Evolutionary conservation across 2,113 vertebrate species (phyloP), one percentile per base, ranked within the genome.

Genomic region (Crypturellus undulatus): DNA sequence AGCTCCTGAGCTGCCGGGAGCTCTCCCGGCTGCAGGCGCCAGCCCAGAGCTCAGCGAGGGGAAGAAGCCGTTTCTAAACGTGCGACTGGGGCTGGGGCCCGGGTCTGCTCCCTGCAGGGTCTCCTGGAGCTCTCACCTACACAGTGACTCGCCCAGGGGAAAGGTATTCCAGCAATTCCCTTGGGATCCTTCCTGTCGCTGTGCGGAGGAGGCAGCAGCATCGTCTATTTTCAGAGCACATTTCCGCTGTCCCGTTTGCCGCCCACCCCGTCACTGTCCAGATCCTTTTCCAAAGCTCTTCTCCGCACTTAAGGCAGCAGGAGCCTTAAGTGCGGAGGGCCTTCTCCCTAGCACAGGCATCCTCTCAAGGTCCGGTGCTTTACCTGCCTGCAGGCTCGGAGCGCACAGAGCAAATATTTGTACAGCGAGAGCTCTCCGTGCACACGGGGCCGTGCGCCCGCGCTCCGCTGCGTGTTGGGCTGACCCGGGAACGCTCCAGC

Each of bases 251-350:
- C 69, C 73, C 36, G 18, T 47, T 81, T 25, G 1, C 71, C 73
- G 43, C 68, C 84, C 51, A 36, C 20, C 0, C 59, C 56, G 40
- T 36, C 1, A 5, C 47, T 76, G 47, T 62, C 73, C 54, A 83
- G 36, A 36, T 64, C n/a, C 36, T 34, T 28, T 84, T 65, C 60
- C 65, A 40, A 52, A 49, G 28, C 58, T 42, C 6, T 49, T 75
- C 3, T 0, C 5, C 6, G 21, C 5, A 15, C 34, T 56, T 45
- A 7, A 28, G 28, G 2, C 4, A 42, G 3, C 11, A 25, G n/a
- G n/a, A n/a, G n/a, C n/a, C n/a, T n/a, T n/a, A n/a, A n/a, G n/a
- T n/a, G n/a, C n/a, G n/a, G n/a, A n/a, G n/a, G n/a, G 32, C 47
- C 25, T 60, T 64, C 72, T 42, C 24, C 73, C 43, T 49, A 21